Percentiles rank a stretch among this genome's conserved stretches.
Evolutionary conservation across 1,140 invertebrate species (phyloP).

Genomic region (Trinorchestia longiramus): DNA sequence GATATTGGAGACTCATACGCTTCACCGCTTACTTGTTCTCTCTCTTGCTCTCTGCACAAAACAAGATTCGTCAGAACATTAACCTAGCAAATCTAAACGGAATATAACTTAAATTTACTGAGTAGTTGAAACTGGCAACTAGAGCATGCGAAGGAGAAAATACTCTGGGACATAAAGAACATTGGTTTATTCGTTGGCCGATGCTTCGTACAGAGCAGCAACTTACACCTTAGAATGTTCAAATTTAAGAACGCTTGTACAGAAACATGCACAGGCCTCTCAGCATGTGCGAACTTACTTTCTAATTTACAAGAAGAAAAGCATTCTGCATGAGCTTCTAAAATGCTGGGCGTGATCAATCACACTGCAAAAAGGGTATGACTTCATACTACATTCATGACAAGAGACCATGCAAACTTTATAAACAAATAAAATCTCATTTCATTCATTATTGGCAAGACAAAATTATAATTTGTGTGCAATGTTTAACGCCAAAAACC

Average conservation of each 20-base stretch:
- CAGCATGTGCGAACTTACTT: neutral
- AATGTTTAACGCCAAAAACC: too few species aligned
- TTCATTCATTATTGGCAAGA: neutral
- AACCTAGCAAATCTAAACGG: neutral
- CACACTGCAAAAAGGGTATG: neutral
- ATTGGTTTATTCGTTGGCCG: neutral
- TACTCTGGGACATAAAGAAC: neutral
- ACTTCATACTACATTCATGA: neutral
- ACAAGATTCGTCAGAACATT: neutral
- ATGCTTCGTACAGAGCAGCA: neutral
- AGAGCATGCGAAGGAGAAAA: neutral
- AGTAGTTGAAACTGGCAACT: neutral
- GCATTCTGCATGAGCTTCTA: neutral
- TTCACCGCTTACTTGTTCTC: constrained; percentile 30
- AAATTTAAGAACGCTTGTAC: neutral
- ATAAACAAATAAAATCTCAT: neutral
- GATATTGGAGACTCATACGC: neutral
- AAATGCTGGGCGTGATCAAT: neutral
- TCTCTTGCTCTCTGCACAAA: constrained; percentile 46
- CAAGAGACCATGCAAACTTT: neutral
- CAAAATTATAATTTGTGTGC: neutral
- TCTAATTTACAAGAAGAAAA: neutral
- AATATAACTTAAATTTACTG: neutral
- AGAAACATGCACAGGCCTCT: neutral
- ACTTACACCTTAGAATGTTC: neutral